Evolutionary conservation across 2,888 invertebrate genomes (phyloP).

Genomic region (Eupithecia exiguata): DNA sequence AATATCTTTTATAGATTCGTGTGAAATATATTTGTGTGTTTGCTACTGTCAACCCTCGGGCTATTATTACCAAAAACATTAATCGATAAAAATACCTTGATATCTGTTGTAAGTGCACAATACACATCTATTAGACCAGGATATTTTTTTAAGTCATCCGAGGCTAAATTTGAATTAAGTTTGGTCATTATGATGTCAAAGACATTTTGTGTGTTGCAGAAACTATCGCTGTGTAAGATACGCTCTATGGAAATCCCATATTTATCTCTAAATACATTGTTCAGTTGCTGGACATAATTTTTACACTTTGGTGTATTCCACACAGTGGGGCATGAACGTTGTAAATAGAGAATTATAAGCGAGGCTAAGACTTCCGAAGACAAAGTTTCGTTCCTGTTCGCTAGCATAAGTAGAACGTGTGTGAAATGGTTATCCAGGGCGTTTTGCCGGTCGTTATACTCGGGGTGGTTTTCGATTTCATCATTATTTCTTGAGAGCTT

Average conservation of each 20-base stretch:
- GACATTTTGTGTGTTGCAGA: conserved; percentile 58
- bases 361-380: conserved; percentile 53
- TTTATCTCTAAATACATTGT: conserved; percentile 56
- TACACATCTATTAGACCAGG: conserved; percentile 71
- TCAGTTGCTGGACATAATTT: conserved; percentile 55
- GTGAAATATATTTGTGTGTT: background rate
- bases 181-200: conserved; percentile 66
- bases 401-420: conserved; percentile 53
- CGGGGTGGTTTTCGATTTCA: conserved; percentile 59
- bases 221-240: conserved; percentile 53
- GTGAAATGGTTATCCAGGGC: conserved; percentile 53
- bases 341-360: conserved; percentile 62
- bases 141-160: conserved; percentile 65
- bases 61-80: background rate
- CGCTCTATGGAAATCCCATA: conserved; percentile 54
- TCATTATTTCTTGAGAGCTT: conserved; percentile 64
- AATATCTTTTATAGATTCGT: background rate
- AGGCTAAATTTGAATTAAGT: conserved; percentile 63
- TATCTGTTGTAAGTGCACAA: conserved; percentile 55
- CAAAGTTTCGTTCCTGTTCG: conserved; percentile 44
- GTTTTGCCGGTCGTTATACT: conserved; percentile 60
- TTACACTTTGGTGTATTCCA: conserved; percentile 60
- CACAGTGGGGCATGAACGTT: conserved; percentile 56
- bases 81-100: conserved; percentile 53
- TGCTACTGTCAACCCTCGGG: background rate